phyloP scores from a whole-genome alignment of 2,888 invertebrate genomes.

The Linnaemya tessellans region DNA sequence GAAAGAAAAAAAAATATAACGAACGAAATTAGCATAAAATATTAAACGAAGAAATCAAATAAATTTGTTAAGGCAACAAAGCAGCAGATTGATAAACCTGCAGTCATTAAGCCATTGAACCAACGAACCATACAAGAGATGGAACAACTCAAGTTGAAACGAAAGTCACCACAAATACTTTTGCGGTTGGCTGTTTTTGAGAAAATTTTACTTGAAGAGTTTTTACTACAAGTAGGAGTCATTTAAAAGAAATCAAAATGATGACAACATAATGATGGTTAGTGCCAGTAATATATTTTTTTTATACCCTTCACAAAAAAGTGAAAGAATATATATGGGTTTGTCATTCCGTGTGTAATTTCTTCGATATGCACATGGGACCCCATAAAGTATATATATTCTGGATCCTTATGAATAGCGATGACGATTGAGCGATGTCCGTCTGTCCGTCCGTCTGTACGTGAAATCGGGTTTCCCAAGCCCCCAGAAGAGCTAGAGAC shows the following conservation, averaged over 20 bases:
- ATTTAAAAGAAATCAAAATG: background rate
- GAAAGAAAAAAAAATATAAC: constrained; percentile 18
- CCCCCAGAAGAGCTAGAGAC: no score
- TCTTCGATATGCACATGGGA: no score
- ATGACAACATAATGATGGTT: constrained; percentile 11
- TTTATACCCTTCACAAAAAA: background rate
- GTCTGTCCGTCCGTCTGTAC: no score
- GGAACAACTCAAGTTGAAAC: constrained; percentile 27
- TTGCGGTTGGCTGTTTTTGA: constrained; percentile 9
- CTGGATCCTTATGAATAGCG: no score
- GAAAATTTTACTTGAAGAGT: constrained; percentile 1
- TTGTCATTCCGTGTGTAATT: no score
- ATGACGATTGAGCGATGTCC: no score
- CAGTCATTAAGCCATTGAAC: background rate
- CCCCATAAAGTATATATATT: no score
- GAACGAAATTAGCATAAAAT: constrained; percentile 64
- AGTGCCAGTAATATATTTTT: background rate
- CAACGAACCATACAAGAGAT: constrained; percentile 15
- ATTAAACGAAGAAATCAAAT: constrained; percentile 49
- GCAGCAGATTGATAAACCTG: constrained; percentile 14
- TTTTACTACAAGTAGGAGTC: background rate
- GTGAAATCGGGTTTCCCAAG: no score
- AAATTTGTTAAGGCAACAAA: constrained; percentile 21
- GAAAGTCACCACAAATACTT: constrained; percentile 35
- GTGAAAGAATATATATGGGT: no score